Evolutionary conservation across 2,113 vertebrate species (phyloP).

Genomic region (Conger conger): DNA sequence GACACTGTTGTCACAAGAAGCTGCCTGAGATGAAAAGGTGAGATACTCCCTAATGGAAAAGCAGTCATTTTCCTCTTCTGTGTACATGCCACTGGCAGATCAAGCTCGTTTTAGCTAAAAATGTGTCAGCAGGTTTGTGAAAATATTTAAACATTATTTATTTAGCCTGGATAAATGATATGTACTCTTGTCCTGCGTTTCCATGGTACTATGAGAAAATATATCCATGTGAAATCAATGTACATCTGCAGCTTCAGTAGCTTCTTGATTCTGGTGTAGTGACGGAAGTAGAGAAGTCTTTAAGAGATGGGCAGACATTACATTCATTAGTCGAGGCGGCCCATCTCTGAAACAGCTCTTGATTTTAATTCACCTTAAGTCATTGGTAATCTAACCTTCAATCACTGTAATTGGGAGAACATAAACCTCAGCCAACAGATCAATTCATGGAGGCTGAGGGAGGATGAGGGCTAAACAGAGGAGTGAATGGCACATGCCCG

Average conservation of each 20-base stretch:
- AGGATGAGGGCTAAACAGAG: conserved; percentile 28
- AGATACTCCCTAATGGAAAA: not conserved
- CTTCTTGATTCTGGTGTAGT: not conserved
- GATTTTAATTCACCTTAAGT: conserved; percentile 36
- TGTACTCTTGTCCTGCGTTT: not conserved
- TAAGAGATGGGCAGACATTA: conserved; percentile 15
- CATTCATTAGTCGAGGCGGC: conserved; percentile 20
- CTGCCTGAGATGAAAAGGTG: not conserved
- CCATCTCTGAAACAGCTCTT: conserved; percentile 31
- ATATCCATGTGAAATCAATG: not conserved
- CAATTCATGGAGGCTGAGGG: conserved; percentile 29
- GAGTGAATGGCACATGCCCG: conserved; percentile 30
- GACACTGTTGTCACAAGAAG: not conserved
- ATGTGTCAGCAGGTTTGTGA: not conserved
- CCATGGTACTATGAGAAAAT: not conserved
- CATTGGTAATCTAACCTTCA: conserved; percentile 31
- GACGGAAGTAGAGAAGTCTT: conserved; percentile 16
- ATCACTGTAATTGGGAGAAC: conserved; percentile 28
- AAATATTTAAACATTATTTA: conserved; percentile 24
- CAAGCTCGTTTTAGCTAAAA: conserved; percentile 16
- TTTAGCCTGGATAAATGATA: not conserved
- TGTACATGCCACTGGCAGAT: not conserved
- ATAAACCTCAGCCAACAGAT: conserved; percentile 28
- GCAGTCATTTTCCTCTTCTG: not conserved
- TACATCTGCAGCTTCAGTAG: not conserved